Evolutionary conservation across 2,888 invertebrate species (phyloP), one percentile per base, ranked within the genome.

Genomic region (Thera britannica): DNA sequence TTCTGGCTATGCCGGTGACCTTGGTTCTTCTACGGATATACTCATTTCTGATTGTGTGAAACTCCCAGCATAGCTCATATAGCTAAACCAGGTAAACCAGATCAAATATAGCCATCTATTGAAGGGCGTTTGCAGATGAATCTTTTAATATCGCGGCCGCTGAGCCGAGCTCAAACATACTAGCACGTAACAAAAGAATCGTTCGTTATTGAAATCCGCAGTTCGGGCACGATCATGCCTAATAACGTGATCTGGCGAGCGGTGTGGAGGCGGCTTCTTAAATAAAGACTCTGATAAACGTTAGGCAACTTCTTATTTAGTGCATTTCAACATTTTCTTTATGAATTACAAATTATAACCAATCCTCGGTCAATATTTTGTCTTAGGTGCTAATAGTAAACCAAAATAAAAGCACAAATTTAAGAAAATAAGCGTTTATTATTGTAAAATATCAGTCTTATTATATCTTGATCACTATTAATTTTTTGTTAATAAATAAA

Each of bases 111-210:
- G 54, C 54, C 51, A 49, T 2, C 59, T 7, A 70, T 58, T 58
- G 70, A 59, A 51, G 62, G 56, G 58, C 52, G 49, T 58, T 68
- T 52, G 49, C 49, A 88, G 88, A 91, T 90, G 89, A 90, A 90
- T 89, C 87, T 90, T 91, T 91, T 90, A 91, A 91, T 91, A 91
- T 91, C 86, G 70, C 77, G 75, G 77, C 83, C 71, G 87, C 81
- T 76, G 77, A 76, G 78, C 75, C 79, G 76, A 75, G 87, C 83
- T 90, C 92, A 91, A 92, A 92, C 90, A 92, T 88, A 58, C 12
- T 89, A 89, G 86, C 90, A 87, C 88, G 90, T 90, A 89, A 91
- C 91, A 92, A 92, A 92, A 91, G 91, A 75, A 83, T 84, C 84
- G 81, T 78, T 80, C 82, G 85, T 90, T 92, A 92, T 92, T 92